These are phyloP conservation scores for Pygoscelis adeliae DNA, from an alignment of 2,113 vertebrate genomes.

Conservation along the genomic window DNA sequence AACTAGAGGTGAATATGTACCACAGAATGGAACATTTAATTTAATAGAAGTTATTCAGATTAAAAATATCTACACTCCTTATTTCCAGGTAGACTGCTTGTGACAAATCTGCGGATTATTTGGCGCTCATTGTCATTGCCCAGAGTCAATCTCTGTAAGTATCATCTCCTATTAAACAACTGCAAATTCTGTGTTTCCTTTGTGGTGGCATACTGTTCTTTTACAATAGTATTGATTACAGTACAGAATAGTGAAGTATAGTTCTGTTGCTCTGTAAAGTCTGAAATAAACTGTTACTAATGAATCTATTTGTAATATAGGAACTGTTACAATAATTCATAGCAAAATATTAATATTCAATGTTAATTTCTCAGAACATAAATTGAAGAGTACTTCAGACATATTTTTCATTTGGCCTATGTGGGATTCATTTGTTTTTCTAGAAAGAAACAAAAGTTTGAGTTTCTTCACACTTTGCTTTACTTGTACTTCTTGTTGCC, in stretches of 20 bases:
- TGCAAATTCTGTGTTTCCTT: not conserved
- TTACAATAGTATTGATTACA: not conserved
- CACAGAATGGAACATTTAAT: not conserved
- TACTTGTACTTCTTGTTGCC: not conserved
- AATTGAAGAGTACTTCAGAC: not conserved
- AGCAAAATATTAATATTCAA: not conserved
- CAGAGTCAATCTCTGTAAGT: slow-evolving; percentile 92
- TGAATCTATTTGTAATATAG: not conserved
- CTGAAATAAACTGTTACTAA: not conserved
- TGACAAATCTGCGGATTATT: slow-evolving; percentile 95
- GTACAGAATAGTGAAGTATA: not conserved
- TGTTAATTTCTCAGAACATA: not conserved
- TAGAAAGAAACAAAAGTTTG: not conserved
- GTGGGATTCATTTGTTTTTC: not conserved
- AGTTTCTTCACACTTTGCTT: not conserved
- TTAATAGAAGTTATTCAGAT: not conserved
- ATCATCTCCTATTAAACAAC: not conserved
- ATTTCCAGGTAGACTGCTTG: slow-evolving; percentile 84
- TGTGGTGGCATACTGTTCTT: not conserved
- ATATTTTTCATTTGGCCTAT: not conserved
- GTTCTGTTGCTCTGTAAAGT: not conserved
- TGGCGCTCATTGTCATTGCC: slow-evolving; percentile 94
- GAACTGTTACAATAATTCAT: not conserved
- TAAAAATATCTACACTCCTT: not conserved
- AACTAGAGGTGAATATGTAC: not conserved